These are phyloP conservation scores for Drosophila diplacantha DNA, from an alignment of 2,888 invertebrate genomes.

Conservation along the genomic window DNA sequence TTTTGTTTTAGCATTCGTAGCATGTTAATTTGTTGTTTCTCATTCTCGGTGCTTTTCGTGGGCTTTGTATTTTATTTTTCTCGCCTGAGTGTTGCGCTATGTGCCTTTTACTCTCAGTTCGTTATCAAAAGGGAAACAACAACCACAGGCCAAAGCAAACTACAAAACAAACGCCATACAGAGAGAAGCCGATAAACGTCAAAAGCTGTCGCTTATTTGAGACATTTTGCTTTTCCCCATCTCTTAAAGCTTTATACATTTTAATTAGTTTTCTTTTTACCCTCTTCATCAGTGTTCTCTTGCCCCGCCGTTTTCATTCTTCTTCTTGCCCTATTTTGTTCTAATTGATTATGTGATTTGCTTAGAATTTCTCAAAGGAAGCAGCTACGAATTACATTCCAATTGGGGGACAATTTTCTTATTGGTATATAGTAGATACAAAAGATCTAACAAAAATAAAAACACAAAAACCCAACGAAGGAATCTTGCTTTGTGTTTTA, in stretches of 20 bases:
- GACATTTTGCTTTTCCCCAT: constrained; percentile 19
- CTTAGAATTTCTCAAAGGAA: constrained; percentile 8
- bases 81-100: constrained; percentile 8
- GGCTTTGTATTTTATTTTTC: constrained; percentile 19
- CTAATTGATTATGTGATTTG: constrained; percentile 20
- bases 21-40: constrained; percentile 37
- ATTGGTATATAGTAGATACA: neutral
- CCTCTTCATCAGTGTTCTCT: neutral
- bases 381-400: constrained; percentile 10
- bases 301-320: too few species aligned
- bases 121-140: constrained; percentile 35
- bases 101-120: constrained; percentile 29
- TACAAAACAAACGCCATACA: constrained; percentile 8
- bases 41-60: constrained; percentile 7
- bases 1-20: constrained; percentile 42
- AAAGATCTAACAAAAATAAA: neutral
- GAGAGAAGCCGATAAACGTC: constrained; percentile 31
- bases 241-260: constrained; percentile 18
- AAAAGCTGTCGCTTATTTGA: constrained; percentile 33
- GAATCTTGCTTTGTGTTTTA: neutral
- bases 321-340: constrained; percentile 2
- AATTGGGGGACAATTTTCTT: constrained; percentile 2
- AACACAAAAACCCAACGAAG: neutral
- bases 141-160: constrained; percentile 23
- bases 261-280: constrained; percentile 22